These are phyloP conservation scores for Riparia riparia DNA, from an alignment of 2,113 vertebrate species.

Conservation along the genomic window DNA sequence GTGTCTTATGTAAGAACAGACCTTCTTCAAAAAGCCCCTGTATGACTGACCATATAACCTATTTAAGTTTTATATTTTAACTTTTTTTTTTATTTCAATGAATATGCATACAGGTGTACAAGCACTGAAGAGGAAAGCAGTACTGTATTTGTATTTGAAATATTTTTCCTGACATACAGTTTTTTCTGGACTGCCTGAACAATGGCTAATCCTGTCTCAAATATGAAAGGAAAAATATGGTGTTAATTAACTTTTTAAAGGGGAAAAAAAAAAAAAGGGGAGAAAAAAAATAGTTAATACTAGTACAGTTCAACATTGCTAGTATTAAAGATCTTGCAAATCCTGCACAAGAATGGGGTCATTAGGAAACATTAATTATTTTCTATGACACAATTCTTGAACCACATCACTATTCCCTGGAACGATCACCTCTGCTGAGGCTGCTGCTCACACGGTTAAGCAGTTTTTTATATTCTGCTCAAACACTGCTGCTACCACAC, in stretches of 20 bases:
- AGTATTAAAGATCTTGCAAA: not conserved
- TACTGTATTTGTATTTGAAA: not conserved
- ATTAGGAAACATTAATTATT: not conserved
- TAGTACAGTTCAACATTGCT: not conserved
- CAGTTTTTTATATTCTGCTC: not conserved
- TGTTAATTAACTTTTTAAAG: not conserved
- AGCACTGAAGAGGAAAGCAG: not conserved
- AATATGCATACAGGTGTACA: not conserved
- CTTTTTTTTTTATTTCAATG: not conserved
- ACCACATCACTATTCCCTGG: not conserved
- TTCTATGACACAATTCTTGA: not conserved
- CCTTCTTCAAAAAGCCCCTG: not conserved
- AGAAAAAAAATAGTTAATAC: not conserved
- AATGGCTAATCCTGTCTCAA: not conserved
- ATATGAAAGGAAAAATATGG: not conserved
- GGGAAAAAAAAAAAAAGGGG: fast-evolving
- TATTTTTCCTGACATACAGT: not conserved
- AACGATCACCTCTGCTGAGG: not conserved
- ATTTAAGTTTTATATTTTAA: not conserved
- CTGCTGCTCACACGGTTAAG: not conserved
- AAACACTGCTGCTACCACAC: not conserved
- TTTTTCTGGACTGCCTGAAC: not conserved
- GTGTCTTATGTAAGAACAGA: not conserved
- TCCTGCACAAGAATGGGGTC: not conserved
- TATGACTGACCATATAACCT: not conserved